Evolutionary conservation across 2,113 vertebrate genomes (phyloP).

Genomic region (Steatornis caripensis): DNA sequence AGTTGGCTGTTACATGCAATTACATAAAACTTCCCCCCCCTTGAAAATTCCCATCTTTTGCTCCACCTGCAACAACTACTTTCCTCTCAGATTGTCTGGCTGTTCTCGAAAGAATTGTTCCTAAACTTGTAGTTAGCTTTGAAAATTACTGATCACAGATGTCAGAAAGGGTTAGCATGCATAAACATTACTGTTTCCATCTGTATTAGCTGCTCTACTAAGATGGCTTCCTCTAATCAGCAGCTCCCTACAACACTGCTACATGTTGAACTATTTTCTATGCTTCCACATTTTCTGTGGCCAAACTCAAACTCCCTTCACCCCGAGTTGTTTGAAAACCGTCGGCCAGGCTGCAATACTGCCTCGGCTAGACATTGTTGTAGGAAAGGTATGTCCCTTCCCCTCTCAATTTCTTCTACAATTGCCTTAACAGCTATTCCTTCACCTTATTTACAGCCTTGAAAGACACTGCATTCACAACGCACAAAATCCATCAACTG

Average conservation of each 20-base stretch:
- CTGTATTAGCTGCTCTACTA: neutral
- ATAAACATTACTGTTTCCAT: neutral
- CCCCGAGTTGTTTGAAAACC: neutral
- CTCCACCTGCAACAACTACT: neutral
- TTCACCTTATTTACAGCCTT: neutral
- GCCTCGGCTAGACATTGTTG: neutral
- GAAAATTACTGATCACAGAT: neutral
- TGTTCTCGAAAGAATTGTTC: neutral
- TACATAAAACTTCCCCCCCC: neutral
- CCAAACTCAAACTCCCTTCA: neutral
- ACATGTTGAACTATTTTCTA: neutral
- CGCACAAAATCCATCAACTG: neutral
- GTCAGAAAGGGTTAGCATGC: neutral
- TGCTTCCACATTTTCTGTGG: neutral
- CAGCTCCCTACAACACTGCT: neutral
- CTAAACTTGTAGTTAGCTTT: neutral
- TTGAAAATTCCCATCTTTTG: neutral
- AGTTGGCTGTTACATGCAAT: neutral
- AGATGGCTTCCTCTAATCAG: neutral
- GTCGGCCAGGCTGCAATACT: neutral
- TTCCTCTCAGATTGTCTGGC: neutral
- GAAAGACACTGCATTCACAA: neutral
- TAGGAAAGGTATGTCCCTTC: neutral
- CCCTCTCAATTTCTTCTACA: neutral
- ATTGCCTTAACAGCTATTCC: neutral